Evolutionary conservation across 2,888 invertebrate genomes (phyloP).

Genomic region (Limnephilus marmoratus): DNA sequence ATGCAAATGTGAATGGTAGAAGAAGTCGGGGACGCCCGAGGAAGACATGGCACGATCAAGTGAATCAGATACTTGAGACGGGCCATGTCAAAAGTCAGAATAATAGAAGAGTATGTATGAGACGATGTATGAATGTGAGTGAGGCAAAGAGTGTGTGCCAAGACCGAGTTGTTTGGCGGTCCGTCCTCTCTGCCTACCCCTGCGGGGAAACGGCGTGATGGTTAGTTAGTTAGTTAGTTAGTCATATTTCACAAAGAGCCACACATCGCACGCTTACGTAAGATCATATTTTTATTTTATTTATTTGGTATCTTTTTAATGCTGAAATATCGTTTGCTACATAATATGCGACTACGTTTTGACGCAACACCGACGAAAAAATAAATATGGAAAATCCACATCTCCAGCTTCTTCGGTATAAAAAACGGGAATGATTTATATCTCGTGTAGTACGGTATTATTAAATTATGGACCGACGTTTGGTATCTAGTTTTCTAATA

Average conservation of each 20-base stretch:
- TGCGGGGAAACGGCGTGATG: too few relatives aligned
- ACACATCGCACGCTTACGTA: background rate
- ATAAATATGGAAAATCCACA: background rate
- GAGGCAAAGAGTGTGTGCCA: too few relatives aligned
- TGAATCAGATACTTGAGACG: too few relatives aligned
- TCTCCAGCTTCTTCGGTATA: background rate
- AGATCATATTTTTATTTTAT: background rate
- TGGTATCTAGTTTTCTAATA: background rate
- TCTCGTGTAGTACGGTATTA: background rate
- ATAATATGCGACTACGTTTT: background rate
- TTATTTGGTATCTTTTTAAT: background rate
- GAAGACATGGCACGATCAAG: too few relatives aligned
- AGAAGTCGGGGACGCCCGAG: too few relatives aligned
- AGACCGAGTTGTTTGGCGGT: too few relatives aligned
- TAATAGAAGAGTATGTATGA: too few relatives aligned
- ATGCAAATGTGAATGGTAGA: too few relatives aligned
- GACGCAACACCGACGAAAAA: background rate
- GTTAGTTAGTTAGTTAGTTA: too few relatives aligned
- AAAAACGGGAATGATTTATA: background rate
- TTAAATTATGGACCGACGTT: background rate
- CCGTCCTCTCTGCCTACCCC: too few relatives aligned
- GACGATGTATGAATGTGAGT: too few relatives aligned
- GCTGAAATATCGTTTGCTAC: constrained; percentile 10
- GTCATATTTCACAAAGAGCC: background rate
- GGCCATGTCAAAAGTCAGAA: too few relatives aligned